Evolutionary conservation across 2,888 invertebrate species (phyloP).

Genomic region (Fabriciana adippe): DNA sequence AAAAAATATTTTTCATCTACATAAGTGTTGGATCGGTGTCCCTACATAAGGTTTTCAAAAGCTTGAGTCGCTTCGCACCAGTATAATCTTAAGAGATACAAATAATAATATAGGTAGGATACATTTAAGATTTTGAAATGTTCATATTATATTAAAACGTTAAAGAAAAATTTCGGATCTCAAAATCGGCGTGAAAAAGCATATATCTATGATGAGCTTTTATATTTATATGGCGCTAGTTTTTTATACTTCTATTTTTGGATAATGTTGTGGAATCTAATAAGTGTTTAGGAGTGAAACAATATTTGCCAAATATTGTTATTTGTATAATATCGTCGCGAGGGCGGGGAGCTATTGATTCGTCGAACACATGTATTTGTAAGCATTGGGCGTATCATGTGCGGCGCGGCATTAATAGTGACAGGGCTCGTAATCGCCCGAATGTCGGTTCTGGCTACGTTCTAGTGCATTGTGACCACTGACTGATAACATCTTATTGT

Average conservation of each 20-base stretch:
- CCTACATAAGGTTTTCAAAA: too few relatives aligned
- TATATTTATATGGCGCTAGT: background rate
- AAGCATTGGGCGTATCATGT: constrained; percentile 43
- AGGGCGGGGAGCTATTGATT: constrained; percentile 26
- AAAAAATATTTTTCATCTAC: too few relatives aligned
- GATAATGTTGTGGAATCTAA: background rate
- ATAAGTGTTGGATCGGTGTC: too few relatives aligned
- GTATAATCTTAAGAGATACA: too few relatives aligned
- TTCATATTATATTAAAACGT: too few relatives aligned
- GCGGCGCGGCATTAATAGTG: constrained; percentile 55
- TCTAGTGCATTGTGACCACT: constrained; percentile 35
- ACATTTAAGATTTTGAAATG: too few relatives aligned
- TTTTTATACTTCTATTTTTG: background rate
- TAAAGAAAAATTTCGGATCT: too few relatives aligned
- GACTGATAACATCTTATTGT: constrained; percentile 23
- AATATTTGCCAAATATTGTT: background rate
- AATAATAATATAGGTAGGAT: too few relatives aligned
- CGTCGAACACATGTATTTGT: constrained; percentile 28
- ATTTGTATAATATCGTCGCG: background rate
- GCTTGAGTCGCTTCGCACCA: too few relatives aligned
- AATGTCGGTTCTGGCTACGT: constrained; percentile 50
- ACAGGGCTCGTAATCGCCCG: constrained; percentile 54
- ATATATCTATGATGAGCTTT: too few relatives aligned
- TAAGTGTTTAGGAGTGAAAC: background rate
- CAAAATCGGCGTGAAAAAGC: too few relatives aligned